Evolutionary conservation across 2,113 vertebrate species (phyloP).

Genomic region (Craseonycteris thonglongyai): DNA sequence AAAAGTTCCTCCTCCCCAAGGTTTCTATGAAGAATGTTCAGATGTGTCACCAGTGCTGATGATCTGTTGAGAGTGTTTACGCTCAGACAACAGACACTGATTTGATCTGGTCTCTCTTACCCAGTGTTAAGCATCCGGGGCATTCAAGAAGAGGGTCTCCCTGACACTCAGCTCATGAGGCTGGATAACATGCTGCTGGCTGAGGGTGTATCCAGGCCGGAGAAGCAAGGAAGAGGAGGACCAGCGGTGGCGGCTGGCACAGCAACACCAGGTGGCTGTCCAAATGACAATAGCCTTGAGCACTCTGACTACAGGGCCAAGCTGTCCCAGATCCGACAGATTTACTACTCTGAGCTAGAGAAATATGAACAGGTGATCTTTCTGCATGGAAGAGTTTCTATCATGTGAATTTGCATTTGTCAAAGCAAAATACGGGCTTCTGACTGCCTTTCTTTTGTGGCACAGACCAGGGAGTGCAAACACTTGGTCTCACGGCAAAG

Average conservation of each 20-base stretch:
- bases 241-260: conserved; percentile 80
- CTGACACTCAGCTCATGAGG: conserved; percentile 89
- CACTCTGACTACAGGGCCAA: conserved; percentile 94
- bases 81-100: background rate
- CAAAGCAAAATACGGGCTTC: background rate
- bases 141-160: conserved; percentile 89
- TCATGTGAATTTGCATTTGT: conserved; percentile 56
- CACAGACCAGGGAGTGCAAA: conserved; percentile 9
- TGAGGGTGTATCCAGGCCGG: conserved; percentile 89
- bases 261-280: conserved; percentile 88
- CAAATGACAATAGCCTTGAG: conserved; percentile 90
- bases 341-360: conserved; percentile 93
- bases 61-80: background rate
- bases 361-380: conserved; percentile 92
- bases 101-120: conserved; percentile 55
- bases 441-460: conserved; percentile 56
- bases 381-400: conserved; percentile 77
- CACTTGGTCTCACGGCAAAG: background rate
- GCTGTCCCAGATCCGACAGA: conserved; percentile 91
- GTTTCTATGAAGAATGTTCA: background rate
- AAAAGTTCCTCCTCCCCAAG: background rate
- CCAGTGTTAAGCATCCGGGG: conserved; percentile 88
- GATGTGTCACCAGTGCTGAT: rapidly evolving
- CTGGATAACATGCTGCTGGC: conserved; percentile 93
- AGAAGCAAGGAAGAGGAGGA: conserved; percentile 87